Evolutionary conservation across 2,113 vertebrate species (phyloP), one percentile per base, ranked within the genome.

Genomic region (Percina caprodes): DNA sequence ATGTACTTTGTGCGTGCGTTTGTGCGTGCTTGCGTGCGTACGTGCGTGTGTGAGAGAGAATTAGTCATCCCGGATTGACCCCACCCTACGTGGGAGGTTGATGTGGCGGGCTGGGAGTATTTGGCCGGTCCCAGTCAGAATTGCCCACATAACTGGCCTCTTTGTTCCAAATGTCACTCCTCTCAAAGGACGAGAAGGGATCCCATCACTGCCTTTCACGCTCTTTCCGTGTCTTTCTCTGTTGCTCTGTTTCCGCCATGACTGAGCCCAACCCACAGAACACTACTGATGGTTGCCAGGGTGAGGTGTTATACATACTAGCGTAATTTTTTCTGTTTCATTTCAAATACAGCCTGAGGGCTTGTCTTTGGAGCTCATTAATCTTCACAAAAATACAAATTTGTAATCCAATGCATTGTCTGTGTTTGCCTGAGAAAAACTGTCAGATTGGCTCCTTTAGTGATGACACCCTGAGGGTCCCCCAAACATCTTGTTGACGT

Each of bases 131-230:
- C 89, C 86, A 86, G 87, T 91, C 91, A 91, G 89, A 88, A 84
- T 88, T 84, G 83, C 88, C 89, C 93, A 84, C 87, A 95, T 94
- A 95, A 95, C 92, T 90, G 85, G 80, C 79, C 88, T 92, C 94
- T 95, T 95, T 96, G 94, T 95, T 95, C 88, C 89, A 89, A 93
- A 93, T 94, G 92, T 94, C 95, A 93, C 85, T 93, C 87, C 83
- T 87, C 83, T 89, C 71, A 74, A 72, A 89, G 76, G 85, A 89
- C 66, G 75, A 71, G 80, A 84, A 88, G 75, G n/a, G 79, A 90
- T 86, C 86, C 77, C 70, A 49, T 79, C 66, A 39, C 76, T 42
- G 79, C 73, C 45, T 78, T 82, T 82, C 55, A 23, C 33, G 16
- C 69, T 76, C 79, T 56, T 83, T 78, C 72, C 74, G 76, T 35